These are phyloP conservation scores for Bufo bufo DNA, from an alignment of 2,113 vertebrate genomes.

Conservation along the genomic window DNA sequence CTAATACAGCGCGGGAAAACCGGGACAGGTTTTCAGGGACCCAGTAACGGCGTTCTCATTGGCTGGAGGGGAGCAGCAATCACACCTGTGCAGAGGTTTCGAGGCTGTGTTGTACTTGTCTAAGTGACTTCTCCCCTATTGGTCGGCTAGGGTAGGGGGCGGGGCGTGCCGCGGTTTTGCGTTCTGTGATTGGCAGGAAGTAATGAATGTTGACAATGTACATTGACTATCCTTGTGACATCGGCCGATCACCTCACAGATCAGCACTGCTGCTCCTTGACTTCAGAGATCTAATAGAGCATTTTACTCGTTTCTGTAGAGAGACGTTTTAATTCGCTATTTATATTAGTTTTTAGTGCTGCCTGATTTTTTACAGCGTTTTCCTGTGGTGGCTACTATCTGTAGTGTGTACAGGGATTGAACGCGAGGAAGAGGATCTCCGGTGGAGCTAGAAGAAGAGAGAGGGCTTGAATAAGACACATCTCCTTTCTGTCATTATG, in stretches of 20 bases:
- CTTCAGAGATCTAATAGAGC: too few species aligned
- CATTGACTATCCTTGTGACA: too few species aligned
- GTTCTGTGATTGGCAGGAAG: neutral
- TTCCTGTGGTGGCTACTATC: too few species aligned
- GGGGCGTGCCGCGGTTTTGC: neutral
- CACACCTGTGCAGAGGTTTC: neutral
- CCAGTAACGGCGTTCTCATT: constrained; percentile 15
- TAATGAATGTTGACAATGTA: too few species aligned
- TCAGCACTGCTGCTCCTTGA: too few species aligned
- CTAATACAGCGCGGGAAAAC: neutral
- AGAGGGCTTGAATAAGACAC: neutral
- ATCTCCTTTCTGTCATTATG: constrained; percentile 67
- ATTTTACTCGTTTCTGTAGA: too few species aligned
- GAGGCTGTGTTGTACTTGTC: neutral
- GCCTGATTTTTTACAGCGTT: too few species aligned
- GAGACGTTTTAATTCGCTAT: too few species aligned
- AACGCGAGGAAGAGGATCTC: too few species aligned
- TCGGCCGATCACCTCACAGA: too few species aligned
- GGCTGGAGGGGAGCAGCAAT: neutral
- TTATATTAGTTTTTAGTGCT: too few species aligned
- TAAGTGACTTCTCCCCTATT: neutral
- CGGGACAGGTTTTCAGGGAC: neutral
- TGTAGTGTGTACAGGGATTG: too few species aligned
- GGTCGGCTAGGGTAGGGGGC: neutral
- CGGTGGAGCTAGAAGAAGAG: neutral